Evolutionary conservation across 2,888 invertebrate species (phyloP).

Genomic region (Chesias legatella): DNA sequence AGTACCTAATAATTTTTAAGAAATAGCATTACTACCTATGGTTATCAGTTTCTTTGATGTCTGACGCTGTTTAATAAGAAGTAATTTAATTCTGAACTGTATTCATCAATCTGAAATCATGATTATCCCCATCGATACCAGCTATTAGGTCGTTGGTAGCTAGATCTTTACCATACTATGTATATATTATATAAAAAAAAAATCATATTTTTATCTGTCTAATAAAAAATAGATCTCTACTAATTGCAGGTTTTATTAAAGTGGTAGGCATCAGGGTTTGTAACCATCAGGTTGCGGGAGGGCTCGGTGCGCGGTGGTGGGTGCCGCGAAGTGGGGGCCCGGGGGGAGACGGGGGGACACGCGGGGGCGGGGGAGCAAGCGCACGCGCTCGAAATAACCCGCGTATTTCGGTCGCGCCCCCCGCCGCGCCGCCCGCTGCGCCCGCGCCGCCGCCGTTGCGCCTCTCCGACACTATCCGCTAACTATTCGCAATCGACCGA

Average conservation of each 20-base stretch:
- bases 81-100: no score
- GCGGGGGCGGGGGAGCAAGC: slow-evolving; percentile 61
- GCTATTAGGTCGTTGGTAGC: no score
- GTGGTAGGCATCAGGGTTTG: not conserved
- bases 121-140: no score
- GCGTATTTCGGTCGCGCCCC: slow-evolving; percentile 72
- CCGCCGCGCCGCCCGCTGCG: slow-evolving; percentile 39
- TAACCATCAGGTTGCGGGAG: slow-evolving; percentile 18
- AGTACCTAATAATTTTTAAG: no score
- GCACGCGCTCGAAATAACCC: slow-evolving; percentile 73
- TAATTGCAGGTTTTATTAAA: not conserved
- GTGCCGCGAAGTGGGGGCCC: slow-evolving; percentile 23
- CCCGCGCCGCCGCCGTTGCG: slow-evolving; percentile 52
- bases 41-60: no score
- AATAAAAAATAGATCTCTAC: no score
- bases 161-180: no score
- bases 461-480: slow-evolving; percentile 86
- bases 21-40: no score
- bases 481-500: slow-evolving; percentile 96
- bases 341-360: slow-evolving; percentile 36
- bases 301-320: slow-evolving; percentile 24
- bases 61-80: no score
- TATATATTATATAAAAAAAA: no score
- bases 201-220: no score
- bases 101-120: no score